Conservation (phyloP, 2,113 vertebrate species). For the Passer domesticus region DNA sequence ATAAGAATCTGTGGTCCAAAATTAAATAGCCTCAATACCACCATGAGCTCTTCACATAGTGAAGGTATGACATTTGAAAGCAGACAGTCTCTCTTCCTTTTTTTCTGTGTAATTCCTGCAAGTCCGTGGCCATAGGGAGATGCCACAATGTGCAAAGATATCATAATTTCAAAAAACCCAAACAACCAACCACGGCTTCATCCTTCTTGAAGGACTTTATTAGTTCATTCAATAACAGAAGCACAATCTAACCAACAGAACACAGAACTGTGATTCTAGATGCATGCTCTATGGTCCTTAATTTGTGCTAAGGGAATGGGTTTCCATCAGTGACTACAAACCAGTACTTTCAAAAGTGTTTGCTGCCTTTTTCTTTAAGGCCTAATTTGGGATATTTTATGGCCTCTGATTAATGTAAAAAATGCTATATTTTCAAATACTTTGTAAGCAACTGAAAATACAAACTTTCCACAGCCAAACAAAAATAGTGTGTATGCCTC, state of each 20-base stretch:
- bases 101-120: neutral
- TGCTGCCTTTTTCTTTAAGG: neutral
- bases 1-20: neutral
- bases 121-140: neutral
- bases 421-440: neutral
- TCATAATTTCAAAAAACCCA: neutral
- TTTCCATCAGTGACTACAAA: neutral
- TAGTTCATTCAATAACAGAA: neutral
- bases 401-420: neutral
- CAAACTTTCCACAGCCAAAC: neutral
- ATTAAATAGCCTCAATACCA: neutral
- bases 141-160: neutral
- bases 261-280: neutral
- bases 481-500: neutral
- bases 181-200: fast-evolving
- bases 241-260: neutral
- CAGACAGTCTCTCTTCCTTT: neutral
- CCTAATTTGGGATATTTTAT: neutral
- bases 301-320: neutral
- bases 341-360: neutral
- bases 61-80: neutral
- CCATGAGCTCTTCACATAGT: neutral
- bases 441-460: neutral
- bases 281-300: neutral
- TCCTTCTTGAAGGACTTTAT: neutral